Base-by-base conservation (phyloP, 92 coral and sea anemone genomes). In the Blastomussa wellsi region DNA sequence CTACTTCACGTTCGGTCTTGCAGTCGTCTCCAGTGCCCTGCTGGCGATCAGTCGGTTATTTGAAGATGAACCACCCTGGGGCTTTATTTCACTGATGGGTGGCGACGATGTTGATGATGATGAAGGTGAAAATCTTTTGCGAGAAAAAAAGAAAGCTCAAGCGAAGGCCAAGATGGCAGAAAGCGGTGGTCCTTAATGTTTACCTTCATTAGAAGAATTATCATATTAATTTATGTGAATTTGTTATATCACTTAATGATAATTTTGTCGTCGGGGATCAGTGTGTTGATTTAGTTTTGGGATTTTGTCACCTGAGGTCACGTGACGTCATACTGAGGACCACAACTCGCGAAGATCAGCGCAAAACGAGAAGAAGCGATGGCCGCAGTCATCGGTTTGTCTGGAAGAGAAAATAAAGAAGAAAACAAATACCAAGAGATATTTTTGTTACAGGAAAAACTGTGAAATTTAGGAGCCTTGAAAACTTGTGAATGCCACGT, bases 1-100 rank as follows among this genome's bases (percentile, higher is more conserved):
- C 36, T 97, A 97, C 81, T 97, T 97, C 89, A 97, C 99, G 32
- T 93, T 97, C 84, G 99, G 99, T 42, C 92, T 97, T 9, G 98
- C 99, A 28, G 92, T 95, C 85, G 99, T 97, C 26, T 92, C 99
- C 87, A 97, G 99, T 87, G 98, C 98, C 86, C 92, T 97, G 86
- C 93, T 97, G 36, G 98, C 99, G 2, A 97, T 97, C 79, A 93
- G 97, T 77, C 98, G 99, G 82, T 75, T 97, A 60, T 97, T 97
- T 82, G 99, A 97, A 85, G 93, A 93, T 94, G 98, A 97, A 88
- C 98, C 98, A 36, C 98, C 98, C 38, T 86, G 95, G 98, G 99
- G 98, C 59, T 97, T 97, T 78, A 93, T 93, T 62, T 92, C 95
- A 9, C 82, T 94, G 72, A 89, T 89, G 88, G 91, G 87, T 32